Evolutionary conservation across 2,797 vertebrate genomes (phyloP).

Genomic region (Passerculus sandwichensis): DNA sequence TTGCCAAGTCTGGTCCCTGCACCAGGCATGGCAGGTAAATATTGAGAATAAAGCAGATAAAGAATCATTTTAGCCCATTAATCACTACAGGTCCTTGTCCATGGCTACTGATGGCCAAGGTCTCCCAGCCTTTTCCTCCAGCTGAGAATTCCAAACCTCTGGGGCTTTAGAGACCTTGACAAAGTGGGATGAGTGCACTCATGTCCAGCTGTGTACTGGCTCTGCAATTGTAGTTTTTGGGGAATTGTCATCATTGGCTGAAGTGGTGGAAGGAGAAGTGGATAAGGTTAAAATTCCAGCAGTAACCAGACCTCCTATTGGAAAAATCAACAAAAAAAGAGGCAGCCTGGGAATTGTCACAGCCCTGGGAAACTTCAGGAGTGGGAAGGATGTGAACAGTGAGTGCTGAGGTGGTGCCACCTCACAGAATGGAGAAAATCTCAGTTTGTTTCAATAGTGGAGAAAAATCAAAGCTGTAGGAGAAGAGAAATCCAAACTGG

Average conservation of each 20-base stretch:
- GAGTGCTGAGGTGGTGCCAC: neutral
- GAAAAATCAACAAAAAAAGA: neutral
- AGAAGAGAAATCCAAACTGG: neutral
- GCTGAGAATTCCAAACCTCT: neutral
- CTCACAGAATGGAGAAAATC: neutral
- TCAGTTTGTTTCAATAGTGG: neutral
- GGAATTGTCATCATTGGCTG: neutral
- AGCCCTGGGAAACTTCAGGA: neutral
- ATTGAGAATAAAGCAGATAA: neutral
- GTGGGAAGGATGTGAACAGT: too few relatives aligned
- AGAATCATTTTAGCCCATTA: accelerated
- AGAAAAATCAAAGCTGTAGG: neutral
- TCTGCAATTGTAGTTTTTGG: neutral
- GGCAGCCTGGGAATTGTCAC: neutral
- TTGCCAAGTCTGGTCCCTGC: neutral
- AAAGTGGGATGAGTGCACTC: neutral
- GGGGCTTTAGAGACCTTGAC: neutral
- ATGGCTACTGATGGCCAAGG: neutral
- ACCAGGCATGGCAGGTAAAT: accelerated
- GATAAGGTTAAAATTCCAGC: neutral
- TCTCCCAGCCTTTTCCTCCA: neutral
- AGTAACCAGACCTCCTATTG: neutral
- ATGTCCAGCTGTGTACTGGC: neutral
- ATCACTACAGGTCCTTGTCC: accelerated
- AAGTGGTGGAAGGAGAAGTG: neutral